A percentile compares a stretch with the other conserved stretches of the same genome.
phyloP scores from a whole-genome alignment of 30 jellyfish, hydroid and myxozoan genomes.

The Phacellophora camtschatica region DNA sequence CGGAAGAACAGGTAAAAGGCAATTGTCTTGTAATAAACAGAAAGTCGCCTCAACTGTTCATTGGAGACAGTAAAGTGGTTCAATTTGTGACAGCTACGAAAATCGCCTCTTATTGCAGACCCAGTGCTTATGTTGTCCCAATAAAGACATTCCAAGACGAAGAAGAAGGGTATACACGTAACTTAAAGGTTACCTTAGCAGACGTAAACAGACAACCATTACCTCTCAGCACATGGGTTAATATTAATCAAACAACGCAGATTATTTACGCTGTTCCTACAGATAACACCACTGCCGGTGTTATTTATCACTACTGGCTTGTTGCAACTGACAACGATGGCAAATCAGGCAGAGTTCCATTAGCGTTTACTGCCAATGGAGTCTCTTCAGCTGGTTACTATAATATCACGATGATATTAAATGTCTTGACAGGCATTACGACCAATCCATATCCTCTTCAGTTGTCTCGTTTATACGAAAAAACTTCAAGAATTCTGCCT shows the following conservation, averaged over 20 bases:
- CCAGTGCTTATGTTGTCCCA: conserved; percentile 41
- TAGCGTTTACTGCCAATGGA: conserved; percentile 15
- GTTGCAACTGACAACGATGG: conserved; percentile 60
- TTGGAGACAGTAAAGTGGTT: background rate
- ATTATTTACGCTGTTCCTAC: conserved; percentile 34
- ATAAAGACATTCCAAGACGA: conserved; percentile 65
- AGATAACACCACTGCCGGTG: conserved; percentile 2
- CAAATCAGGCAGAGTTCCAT: background rate
- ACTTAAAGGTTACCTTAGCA: conserved; percentile 16
- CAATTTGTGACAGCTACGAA: background rate
- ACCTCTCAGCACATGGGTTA: conserved; percentile 48
- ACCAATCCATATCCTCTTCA: conserved; percentile 49
- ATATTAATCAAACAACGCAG: conserved; percentile 20
- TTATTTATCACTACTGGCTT: background rate
- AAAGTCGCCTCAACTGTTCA: conserved; percentile 50
- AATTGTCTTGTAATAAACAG: conserved; percentile 37
- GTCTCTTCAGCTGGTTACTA: conserved; percentile 32
- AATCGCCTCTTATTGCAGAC: conserved; percentile 15
- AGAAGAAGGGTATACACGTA: conserved; percentile 89
- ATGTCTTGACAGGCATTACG: conserved; percentile 8
- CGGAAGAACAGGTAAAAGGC: conserved; percentile 9
- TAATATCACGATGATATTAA: conserved; percentile 46
- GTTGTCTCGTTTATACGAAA: background rate
- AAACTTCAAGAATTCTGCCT: conserved; percentile 21
- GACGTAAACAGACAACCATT: background rate